Evolutionary conservation across 2,888 invertebrate genomes (phyloP), one percentile per base, ranked within the genome.

Genomic region (Ochropacha duplaris): DNA sequence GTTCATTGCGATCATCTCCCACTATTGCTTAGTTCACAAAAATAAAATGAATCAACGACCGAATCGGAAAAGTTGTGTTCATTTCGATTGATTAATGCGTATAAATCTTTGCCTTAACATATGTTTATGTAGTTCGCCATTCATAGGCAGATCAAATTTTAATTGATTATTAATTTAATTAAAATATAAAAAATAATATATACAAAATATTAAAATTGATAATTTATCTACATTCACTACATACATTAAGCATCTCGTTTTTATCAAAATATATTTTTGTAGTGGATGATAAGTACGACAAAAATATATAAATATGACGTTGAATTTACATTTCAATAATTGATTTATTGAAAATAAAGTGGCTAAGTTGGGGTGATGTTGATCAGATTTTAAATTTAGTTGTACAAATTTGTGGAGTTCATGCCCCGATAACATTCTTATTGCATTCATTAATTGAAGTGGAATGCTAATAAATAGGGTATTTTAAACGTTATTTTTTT

Each of bases 141-240:
- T 67, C 76, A 79, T 81, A 72, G 83, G 83, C 85, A 87, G 86
- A 86, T 88, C 84, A 87, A 86, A 84, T 75, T 81, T 83, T 88
- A 88, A 86, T 81, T 87, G 83, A 88, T 87, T 87, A 85, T 80
- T 87, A 50, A n/a, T 50, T 51, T 28, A 22, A 26, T 51, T 28
- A 22, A 26, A 31, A 88, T 90, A 84, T 88, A 88, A 86, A 90
- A 84, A 88, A 85, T 86, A 86, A 87, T 87, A 87, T 87, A 87
- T 88, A 91, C 86, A 90, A 88, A 88, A 90, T 89, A 90, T 88
- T n/a, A 86, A 88, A 90, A 87, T 88, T 86, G 87, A 88, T 87
- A 87, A 44, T 87, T 83, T 83, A 84, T 83, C 84, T 88, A 87
- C 81, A 80, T 85, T 83, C 74, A 83, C 82, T 77, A 70, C 31